Evolutionary conservation across 2,888 invertebrate genomes (phyloP), one percentile per base, ranked within the genome.

Genomic region (Helleia helle): DNA sequence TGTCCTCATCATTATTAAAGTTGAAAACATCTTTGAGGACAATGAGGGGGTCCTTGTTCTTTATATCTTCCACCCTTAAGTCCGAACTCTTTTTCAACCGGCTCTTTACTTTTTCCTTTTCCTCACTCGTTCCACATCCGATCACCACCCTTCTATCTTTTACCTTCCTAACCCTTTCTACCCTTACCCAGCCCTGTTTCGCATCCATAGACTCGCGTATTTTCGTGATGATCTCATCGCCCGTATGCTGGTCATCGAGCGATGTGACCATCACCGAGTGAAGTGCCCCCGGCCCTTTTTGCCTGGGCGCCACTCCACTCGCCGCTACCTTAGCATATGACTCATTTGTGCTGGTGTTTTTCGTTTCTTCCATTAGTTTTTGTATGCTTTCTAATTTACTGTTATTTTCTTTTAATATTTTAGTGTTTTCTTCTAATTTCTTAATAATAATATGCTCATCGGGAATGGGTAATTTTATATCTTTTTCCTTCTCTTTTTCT

Each of bases 11-110:
- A 1, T 26, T 2, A 7, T 40, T 38, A 1, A 38, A 31, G 1
- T 11, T 8, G 1, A 41, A 25, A 4, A 45, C 45, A 15, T 28
- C 26, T 11, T 15, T 40, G n/a, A 46, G 38, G n/a, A 43, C 6
- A 26, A 46, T 5, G 1, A 46, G 29, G 2, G 46, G 46, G 36
- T 46, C 38, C 26, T 34, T 46, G 22, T 46, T 46, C 26, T 40
- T 40, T 13, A 43, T 30, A 7, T 30, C 40, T 18, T 43, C 43
- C 8, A 43, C 39, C 12, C 4, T 22, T 14, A 43, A 36, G 8
- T 29, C 7, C 1, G 4, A 11, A 1, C 27, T 40, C 12, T 1
- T 28, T 28, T 40, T 15, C 11, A 44, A 9, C 6, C 36, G 36
- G 1, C 36, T 11, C 14, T 29, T 41, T 4, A 41, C 24, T 17